Evolutionary conservation across 2,797 vertebrate genomes (phyloP), one percentile per base, ranked within the genome.

Genomic region (Takifugu ocellatus): DNA sequence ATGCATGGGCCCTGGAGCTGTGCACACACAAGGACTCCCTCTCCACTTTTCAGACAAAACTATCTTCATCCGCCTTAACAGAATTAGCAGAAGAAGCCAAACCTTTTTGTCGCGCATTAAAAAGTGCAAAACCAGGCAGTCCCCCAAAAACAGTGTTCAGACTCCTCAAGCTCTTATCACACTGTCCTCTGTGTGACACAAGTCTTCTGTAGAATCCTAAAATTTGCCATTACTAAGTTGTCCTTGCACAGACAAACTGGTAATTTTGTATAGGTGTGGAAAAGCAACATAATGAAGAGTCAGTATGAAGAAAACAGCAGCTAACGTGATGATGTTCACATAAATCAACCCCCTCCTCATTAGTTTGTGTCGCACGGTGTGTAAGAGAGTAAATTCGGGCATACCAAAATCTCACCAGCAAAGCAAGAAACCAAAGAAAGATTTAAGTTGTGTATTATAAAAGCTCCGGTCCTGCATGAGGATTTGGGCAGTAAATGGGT

Each of bases 1-100:
- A 76, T 79, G 65, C 74, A 74, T 63, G 53, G 55, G 42, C 62
- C 77, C 74, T 14, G 59, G 47, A 72, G 80, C 75, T 52, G 59
- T 58, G 49, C 68, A 59, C 74, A 69, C 56, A 65, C 63, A 50
- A 49, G 39, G 10, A 49, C 29, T 50, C 52, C 51, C 49, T 65
- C 47, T 66, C 67, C 63, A 44, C 54, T 63, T 56, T 48, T 66
- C 46, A 57, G 44, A 64, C 21, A 4, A 60, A 33, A 60, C 27
- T 12, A 45, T 44, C 61, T 8, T 16, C 42, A 25, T 49, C 33
- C 36, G 33, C 54, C 47, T 29, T 68, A 61, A 47, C 17, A 54
- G 47, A 54, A 25, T 46, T 55, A 49, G 7, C 49, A 50, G 16
- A 33, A 33, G 25, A 27, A 52, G 36, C 14, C 4, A 53, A 43